A percentile compares a stretch with the other conserved stretches of the same genome.
Conservation (phyloP, 2,888 invertebrate species). For the Calephelis perditalis region DNA sequence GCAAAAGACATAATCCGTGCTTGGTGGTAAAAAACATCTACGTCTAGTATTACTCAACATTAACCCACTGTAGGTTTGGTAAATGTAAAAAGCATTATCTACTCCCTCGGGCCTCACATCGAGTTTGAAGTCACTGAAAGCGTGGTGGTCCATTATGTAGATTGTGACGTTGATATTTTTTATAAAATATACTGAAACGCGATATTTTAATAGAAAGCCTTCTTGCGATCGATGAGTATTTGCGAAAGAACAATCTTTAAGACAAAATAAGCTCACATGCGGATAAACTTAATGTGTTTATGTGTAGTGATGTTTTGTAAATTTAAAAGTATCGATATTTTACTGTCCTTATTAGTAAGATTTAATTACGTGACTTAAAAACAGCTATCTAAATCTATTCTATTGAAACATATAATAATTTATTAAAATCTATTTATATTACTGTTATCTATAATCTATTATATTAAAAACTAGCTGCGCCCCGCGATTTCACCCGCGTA, state of each 20-base stretch:
- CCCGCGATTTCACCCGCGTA: too few relatives aligned
- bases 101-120: constrained; percentile 43
- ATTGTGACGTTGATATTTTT: constrained; percentile 34
- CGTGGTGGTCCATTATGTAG: constrained; percentile 36
- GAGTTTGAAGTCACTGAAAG: constrained; percentile 32
- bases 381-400: too few relatives aligned
- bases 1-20: too few relatives aligned
- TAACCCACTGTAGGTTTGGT: constrained; percentile 39
- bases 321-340: background rate
- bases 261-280: constrained; percentile 4
- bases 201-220: constrained; percentile 34
- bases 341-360: too few relatives aligned
- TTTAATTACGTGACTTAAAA: too few relatives aligned
- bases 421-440: too few relatives aligned
- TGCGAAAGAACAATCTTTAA: constrained; percentile 25
- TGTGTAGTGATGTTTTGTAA: background rate
- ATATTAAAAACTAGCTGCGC: too few relatives aligned
- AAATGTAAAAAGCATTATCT: constrained; percentile 53
- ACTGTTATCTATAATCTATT: too few relatives aligned
- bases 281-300: constrained; percentile 4
- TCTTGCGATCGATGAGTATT: constrained; percentile 31
- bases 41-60: constrained; percentile 32
- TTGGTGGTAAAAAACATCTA: background rate
- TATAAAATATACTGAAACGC: constrained; percentile 35
- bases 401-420: too few relatives aligned